Evolutionary conservation across 2,113 vertebrate genomes (phyloP), one percentile per base, ranked within the genome.

Genomic region (Myrmecophaga tridactyla): DNA sequence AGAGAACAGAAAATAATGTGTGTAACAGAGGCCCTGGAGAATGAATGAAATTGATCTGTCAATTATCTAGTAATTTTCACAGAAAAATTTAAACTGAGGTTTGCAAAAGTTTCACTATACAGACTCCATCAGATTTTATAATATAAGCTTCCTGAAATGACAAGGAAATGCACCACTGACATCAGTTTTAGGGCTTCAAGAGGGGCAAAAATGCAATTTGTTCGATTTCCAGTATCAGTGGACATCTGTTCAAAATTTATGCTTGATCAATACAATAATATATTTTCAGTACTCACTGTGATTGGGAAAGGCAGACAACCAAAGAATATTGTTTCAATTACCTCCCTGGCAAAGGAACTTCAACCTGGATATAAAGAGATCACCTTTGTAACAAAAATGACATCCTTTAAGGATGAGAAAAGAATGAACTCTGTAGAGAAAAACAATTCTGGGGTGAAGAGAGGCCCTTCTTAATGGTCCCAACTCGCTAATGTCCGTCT

Each of bases 1-100:
- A 95, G 82, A 92, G 39, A 88, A 92, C 1, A 80, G 85, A 83
- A 85, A 84, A n/a, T 90, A 82, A 83, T 91, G 83, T 21, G 25
- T 53, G 3, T 73, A 73, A 83, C 62, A 77, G 29, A 94, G 34
- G 29, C 53, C 60, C 9, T 31, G 6, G 39, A 90, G 39, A 90
- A 81, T 36, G 21, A 94, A 31, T 67, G 83, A 41, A 93, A 58
- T 78, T 15, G 23, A 36, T 76, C 67, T 83, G 29, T 20, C 73
- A 76, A 76, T 51, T 88, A 80, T 60, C 60, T 46, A 73, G 31
- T 41, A 78, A 58, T 39, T 95, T 72, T 65, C 29, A 93, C 41
- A 36, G 82, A 58, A 67, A 70, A 76, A 72, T 77, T 81, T 20
- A 86, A 67, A 90, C 27, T 27, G 1, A 51, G n/a, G 23, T 73